Evolutionary conservation across 2,797 vertebrate genomes (phyloP).

Genomic region (Bovichtus variegatus): DNA sequence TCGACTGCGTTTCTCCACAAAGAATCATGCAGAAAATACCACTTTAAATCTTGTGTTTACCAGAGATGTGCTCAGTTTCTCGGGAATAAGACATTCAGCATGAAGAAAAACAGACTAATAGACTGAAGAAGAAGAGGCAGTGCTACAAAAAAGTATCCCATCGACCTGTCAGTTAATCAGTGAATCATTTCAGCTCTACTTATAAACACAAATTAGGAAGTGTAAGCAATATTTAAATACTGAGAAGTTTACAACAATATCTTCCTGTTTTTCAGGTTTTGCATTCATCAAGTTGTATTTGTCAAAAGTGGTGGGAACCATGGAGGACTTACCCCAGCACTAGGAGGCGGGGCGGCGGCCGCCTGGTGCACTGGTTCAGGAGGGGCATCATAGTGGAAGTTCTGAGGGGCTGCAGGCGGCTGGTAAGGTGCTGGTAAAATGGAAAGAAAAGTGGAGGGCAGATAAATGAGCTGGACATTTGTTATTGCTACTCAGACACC

Average conservation of each 20-base stretch:
- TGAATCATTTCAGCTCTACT: neutral
- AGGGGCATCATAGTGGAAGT: constrained; percentile 79
- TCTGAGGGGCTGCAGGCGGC: constrained; percentile 73
- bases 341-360: constrained; percentile 78
- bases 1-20: no score
- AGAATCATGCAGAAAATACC: no score
- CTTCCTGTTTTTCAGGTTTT: neutral
- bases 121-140: no score
- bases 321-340: constrained; percentile 73
- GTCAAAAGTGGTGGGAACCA: neutral
- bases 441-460: neutral
- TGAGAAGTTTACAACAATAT: neutral
- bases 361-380: constrained; percentile 79
- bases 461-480: neutral
- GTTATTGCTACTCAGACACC: neutral
- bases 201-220: neutral
- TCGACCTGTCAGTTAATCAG: neutral
- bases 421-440: constrained; percentile 68
- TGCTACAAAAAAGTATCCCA: neutral
- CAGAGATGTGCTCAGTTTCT: no score
- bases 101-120: no score
- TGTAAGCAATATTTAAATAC: neutral
- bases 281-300: neutral
- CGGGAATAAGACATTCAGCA: no score
- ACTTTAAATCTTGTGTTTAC: no score